phyloP scores from a whole-genome alignment of 2,888 invertebrate species.

The Cantharis rufa region DNA sequence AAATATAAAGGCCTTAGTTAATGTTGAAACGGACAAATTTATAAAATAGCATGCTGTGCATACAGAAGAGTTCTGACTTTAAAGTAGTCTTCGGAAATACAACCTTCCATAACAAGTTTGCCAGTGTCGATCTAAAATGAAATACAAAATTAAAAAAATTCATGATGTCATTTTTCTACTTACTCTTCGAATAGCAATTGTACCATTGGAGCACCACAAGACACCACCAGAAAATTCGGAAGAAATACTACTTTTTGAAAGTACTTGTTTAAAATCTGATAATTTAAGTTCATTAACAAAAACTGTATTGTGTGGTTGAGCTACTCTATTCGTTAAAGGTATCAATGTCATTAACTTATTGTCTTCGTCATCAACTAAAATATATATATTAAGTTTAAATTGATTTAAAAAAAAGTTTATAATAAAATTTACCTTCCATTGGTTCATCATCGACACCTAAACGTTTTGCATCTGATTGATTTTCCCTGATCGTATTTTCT shows the following conservation, averaged over 20 bases:
- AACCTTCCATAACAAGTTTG: constrained; percentile 90
- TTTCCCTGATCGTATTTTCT: constrained; percentile 66
- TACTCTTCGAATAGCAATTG: constrained; percentile 85
- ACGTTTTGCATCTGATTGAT: constrained; percentile 62
- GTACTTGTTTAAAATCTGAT: constrained; percentile 85
- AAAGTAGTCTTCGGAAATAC: constrained; percentile 93
- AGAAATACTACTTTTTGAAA: constrained; percentile 73
- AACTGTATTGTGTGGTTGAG: constrained; percentile 77
- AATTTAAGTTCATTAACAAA: constrained; percentile 93
- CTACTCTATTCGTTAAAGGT: constrained; percentile 61
- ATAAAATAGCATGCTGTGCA: constrained; percentile 93
- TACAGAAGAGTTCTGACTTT: constrained; percentile 90
- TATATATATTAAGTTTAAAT: neutral
- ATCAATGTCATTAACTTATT: constrained; percentile 72
- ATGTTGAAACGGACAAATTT: constrained; percentile 5
- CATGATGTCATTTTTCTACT: constrained; percentile 35
- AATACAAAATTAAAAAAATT: constrained; percentile 22
- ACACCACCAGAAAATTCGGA: constrained; percentile 92
- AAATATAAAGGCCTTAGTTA: neutral
- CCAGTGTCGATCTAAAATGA: constrained; percentile 84
- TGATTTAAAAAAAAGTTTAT: neutral
- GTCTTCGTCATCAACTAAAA: constrained; percentile 58
- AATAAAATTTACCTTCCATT: constrained; percentile 51
- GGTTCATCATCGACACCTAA: constrained; percentile 55
- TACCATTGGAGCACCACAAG: constrained; percentile 90